Base-by-base conservation (phyloP, 2,797 vertebrate genomes). In the Chaetophractus vellerosus region DNA sequence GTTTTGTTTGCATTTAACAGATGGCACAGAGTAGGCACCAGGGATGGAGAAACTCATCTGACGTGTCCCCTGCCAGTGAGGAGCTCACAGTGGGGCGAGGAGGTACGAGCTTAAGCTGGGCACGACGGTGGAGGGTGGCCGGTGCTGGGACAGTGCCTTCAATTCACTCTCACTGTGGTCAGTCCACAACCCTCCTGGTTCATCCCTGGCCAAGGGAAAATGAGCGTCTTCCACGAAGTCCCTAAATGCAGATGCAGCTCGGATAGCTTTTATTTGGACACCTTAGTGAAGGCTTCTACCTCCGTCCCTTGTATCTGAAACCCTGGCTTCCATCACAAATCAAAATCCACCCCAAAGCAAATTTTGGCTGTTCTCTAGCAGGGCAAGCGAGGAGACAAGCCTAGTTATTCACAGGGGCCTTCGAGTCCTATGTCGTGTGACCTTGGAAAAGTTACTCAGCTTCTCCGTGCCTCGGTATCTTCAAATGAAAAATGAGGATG, bases 1-100 rank as follows among this genome's bases (percentile, higher is more conserved):
- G 61, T 80, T 80, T 91, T 52, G 63, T 88, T 93, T 85, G 81
- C 72, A 45, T 81, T 36, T 50, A 52, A 52, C 86, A 92, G 91
- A 95, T 80, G 75, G 71, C 84, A 74, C n/a, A 38, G 50, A 87
- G 76, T 0, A n/a, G 52, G 41, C 61, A 66, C n/a, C 6, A 11
- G 48, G 19, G 64, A 72, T 3, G 11, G 50, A 71, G 61, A 92
- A 55, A 59, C 5, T 15, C 31, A 57, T 19, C 41, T 19, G 23
- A 41, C 5, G 2, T 28, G 21, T 55, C 18, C 50, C 21, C 12
- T 50, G 88, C 23, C 83, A 1, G 0, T 23, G 63, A 68, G 19
- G 59, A 41, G 38, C 31, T 36, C 18, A 5, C 1, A 33, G 33
- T 36, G 6, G 1, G 50, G 61, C 23, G 48, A 4, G 11, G 12